Evolutionary conservation across 2,797 vertebrate genomes (phyloP).

Genomic region (Phalloptychus januarius): DNA sequence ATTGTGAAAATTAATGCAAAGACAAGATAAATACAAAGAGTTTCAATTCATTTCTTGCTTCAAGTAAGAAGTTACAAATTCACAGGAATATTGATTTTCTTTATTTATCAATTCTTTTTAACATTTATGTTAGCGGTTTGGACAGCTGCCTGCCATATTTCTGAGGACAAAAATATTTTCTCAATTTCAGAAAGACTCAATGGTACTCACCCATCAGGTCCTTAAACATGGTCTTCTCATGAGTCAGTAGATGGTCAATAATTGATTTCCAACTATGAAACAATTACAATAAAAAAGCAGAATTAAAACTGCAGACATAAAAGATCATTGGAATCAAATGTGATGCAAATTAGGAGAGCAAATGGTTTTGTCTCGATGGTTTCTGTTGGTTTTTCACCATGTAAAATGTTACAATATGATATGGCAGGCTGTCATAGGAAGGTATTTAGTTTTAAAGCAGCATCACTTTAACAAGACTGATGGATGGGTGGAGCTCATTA

Average conservation of each 20-base stretch:
- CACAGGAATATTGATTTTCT: neutral
- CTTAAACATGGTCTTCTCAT: constrained; percentile 99
- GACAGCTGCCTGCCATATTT: neutral
- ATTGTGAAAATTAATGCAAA: constrained; percentile 11
- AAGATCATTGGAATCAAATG: neutral
- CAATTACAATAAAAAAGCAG: constrained; percentile 27
- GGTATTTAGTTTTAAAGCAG: neutral
- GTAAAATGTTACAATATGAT: neutral
- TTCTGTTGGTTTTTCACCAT: neutral
- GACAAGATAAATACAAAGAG: neutral
- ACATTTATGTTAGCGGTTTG: neutral
- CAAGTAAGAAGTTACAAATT: neutral
- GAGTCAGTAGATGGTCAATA: constrained; percentile 95
- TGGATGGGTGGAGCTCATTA: too few species aligned
- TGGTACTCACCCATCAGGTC: constrained; percentile 95
- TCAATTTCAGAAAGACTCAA: constrained; percentile 3
- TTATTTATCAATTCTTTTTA: neutral
- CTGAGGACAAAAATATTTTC: neutral
- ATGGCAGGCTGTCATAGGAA: neutral
- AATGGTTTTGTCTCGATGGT: neutral
- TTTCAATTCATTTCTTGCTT: neutral
- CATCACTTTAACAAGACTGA: too few species aligned
- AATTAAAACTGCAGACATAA: constrained; percentile 3
- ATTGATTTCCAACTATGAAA: constrained; percentile 91
- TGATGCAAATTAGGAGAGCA: neutral